These are phyloP conservation scores for Ptilodon capucinus DNA, from an alignment of 2,888 invertebrate genomes.

Conservation along the genomic window DNA sequence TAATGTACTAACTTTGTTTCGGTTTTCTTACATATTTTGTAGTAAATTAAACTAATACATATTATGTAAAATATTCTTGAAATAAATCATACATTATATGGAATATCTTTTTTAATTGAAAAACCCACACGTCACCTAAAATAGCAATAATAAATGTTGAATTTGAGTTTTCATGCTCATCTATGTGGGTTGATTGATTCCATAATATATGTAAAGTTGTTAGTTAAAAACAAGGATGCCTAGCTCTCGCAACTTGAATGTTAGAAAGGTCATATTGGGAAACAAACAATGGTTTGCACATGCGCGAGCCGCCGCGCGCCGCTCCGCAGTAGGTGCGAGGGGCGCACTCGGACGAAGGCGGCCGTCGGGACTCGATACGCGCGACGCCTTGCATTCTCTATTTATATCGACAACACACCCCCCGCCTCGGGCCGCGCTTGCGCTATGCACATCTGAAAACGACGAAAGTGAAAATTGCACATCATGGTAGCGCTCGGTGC, in stretches of 20 bases:
- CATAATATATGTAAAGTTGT: too few relatives aligned
- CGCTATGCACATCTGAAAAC: slow-evolving; percentile 58
- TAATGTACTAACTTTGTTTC: slow-evolving; percentile 18
- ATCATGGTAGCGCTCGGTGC: slow-evolving; percentile 61
- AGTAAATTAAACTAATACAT: slow-evolving; percentile 23
- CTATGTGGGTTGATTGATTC: too few relatives aligned
- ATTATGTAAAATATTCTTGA: slow-evolving; percentile 49
- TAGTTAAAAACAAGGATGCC: not conserved
- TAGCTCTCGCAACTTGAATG: not conserved
- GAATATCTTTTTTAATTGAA: slow-evolving; percentile 12
- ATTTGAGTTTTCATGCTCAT: too few relatives aligned
- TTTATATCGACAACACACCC: slow-evolving; percentile 70
- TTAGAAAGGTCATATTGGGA: slow-evolving; percentile 48
- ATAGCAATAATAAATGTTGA: too few relatives aligned
- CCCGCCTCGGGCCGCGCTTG: slow-evolving; percentile 60
- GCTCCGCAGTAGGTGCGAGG: slow-evolving; percentile 31
- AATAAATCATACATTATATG: slow-evolving; percentile 52
- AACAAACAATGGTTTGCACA: slow-evolving; percentile 64
- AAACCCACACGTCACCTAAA: too few relatives aligned
- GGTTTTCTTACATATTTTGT: slow-evolving; percentile 22
- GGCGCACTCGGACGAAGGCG: slow-evolving; percentile 25
- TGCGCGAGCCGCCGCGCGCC: slow-evolving; percentile 45
- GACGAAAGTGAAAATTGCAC: slow-evolving; percentile 77
- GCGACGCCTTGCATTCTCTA: slow-evolving; percentile 55
- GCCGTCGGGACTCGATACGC: slow-evolving; percentile 35